Conservation (phyloP, 2,888 invertebrate genomes). For the Drosophila pseudotalamancana region DNA sequence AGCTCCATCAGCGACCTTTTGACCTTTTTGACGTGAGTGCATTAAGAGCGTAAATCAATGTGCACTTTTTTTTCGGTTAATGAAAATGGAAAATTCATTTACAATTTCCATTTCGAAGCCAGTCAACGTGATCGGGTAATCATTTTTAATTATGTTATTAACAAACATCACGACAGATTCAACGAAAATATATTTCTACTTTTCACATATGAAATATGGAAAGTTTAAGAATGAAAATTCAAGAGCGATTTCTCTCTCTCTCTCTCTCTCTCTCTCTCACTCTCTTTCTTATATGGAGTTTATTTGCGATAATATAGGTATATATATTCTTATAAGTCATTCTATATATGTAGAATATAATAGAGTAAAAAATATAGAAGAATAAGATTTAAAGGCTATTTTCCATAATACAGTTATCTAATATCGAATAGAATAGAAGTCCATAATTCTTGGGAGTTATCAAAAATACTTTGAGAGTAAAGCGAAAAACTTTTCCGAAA, state of each 20-base stretch:
- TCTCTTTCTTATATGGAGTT: neutral
- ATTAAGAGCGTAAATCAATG: slow-evolving; percentile 33
- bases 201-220: neutral
- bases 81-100: slow-evolving; percentile 35
- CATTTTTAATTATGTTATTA: neutral
- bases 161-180: neutral
- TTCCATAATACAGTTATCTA: too few relatives aligned
- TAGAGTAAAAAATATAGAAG: too few relatives aligned
- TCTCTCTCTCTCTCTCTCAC: neutral
- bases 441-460: too few relatives aligned
- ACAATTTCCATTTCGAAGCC: slow-evolving; percentile 10
- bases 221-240: too few relatives aligned
- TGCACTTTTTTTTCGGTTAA: slow-evolving; percentile 10
- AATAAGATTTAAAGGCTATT: too few relatives aligned
- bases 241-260: neutral
- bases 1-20: neutral
- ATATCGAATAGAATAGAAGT: too few relatives aligned
- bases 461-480: too few relatives aligned
- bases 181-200: neutral
- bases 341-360: too few relatives aligned
- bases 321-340: too few relatives aligned
- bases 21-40: slow-evolving; percentile 53
- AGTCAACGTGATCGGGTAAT: slow-evolving; percentile 1
- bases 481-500: too few relatives aligned
- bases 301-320: too few relatives aligned